phyloP scores from a whole-genome alignment of 1,140 invertebrate species.

The Ditylenchus dipsaci region DNA sequence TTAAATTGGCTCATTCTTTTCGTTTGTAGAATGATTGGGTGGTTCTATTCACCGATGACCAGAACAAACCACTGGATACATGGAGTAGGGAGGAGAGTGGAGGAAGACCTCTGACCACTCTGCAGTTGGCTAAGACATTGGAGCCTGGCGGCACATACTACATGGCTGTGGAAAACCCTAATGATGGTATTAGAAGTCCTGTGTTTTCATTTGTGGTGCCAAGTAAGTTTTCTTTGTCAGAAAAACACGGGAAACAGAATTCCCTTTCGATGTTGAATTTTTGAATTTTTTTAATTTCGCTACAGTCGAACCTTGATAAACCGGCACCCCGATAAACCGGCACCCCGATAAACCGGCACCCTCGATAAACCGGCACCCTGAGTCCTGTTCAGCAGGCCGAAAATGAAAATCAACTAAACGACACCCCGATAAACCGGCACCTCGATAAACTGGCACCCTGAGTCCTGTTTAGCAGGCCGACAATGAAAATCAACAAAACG shows the following conservation, averaged over 20 bases:
- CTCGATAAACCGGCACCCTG: too few species aligned
- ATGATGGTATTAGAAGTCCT: slow-evolving; percentile 49
- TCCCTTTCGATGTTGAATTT: too few species aligned
- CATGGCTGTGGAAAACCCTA: slow-evolving; percentile 49
- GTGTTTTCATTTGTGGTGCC: slow-evolving; percentile 49
- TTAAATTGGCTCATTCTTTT: not conserved
- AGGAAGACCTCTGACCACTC: slow-evolving; percentile 35
- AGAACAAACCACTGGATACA: slow-evolving; percentile 40
- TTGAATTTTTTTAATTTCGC: not conserved
- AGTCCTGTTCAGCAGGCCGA: too few species aligned
- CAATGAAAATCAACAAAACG: too few species aligned
- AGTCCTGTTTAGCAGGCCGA: too few species aligned
- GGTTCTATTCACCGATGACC: slow-evolving; percentile 52
- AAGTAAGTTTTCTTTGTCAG: slow-evolving; percentile 25
- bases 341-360: too few species aligned
- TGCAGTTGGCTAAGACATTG: slow-evolving; percentile 26
- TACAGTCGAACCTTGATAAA: too few species aligned
- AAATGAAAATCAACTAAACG: too few species aligned
- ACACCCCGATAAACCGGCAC: too few species aligned
- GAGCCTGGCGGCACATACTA: slow-evolving; percentile 52
- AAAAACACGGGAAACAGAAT: too few species aligned
- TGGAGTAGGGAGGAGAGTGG: slow-evolving; percentile 49
- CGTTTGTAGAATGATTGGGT: slow-evolving; percentile 50
- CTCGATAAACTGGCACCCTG: too few species aligned
- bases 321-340: too few species aligned